phyloP scores from a whole-genome alignment of 2,888 invertebrate species.

The Aphelenchoides bicaudatus region DNA sequence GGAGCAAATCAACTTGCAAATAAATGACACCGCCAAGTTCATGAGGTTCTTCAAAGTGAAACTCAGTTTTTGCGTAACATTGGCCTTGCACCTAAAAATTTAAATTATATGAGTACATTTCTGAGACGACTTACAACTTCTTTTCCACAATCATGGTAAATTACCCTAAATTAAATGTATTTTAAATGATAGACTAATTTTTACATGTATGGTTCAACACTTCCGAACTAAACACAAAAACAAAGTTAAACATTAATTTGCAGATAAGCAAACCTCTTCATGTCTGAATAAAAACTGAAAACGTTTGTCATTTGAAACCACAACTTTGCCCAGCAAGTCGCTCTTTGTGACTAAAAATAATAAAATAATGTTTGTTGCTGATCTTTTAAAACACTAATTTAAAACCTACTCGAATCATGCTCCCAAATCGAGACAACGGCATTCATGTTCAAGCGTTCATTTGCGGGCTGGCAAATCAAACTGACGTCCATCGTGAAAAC shows the following conservation, averaged over 20 bases:
- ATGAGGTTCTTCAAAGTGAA: not conserved
- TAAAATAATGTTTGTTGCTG: not conserved
- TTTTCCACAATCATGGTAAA: not conserved
- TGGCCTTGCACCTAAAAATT: not conserved
- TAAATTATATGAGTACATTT: not conserved
- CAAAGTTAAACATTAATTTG: too few relatives aligned
- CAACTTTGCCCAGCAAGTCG: not conserved
- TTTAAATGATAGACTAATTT: too few relatives aligned
- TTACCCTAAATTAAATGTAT: too few relatives aligned
- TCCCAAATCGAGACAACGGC: slow-evolving; percentile 7
- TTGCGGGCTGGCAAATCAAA: slow-evolving; percentile 7
- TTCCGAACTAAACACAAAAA: too few relatives aligned
- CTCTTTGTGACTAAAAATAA: slow-evolving; percentile 10
- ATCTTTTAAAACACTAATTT: too few relatives aligned
- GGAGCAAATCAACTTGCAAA: not conserved
- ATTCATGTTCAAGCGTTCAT: slow-evolving; percentile 3
- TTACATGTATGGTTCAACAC: slow-evolving; percentile 2
- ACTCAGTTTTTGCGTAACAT: slow-evolving; percentile 4
- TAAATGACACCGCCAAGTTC: not conserved
- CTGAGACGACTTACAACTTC: not conserved
- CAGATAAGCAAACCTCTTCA: too few relatives aligned
- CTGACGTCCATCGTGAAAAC: slow-evolving; percentile 2
- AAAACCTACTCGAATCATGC: not conserved
- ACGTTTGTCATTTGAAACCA: not conserved
- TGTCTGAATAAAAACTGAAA: slow-evolving; percentile 8